phyloP scores from a whole-genome alignment of 2,113 vertebrate genomes.

The Nannobrachium achirus region DNA sequence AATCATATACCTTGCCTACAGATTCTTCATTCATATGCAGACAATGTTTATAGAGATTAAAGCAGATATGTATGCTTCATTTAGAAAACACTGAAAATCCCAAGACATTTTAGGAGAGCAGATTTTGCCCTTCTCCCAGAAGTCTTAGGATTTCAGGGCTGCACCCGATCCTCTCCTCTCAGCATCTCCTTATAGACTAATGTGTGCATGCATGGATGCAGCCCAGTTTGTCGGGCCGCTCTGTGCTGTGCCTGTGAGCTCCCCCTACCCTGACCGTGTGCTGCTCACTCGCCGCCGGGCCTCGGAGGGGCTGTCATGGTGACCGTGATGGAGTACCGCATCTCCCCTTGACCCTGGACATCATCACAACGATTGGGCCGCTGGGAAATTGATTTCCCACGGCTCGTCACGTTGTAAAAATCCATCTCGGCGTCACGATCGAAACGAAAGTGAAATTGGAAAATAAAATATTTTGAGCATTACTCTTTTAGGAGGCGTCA shows the following conservation, averaged over 20 bases:
- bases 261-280: conserved; percentile 22
- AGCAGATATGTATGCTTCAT: too few species aligned
- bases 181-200: background rate
- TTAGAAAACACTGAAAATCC: too few species aligned
- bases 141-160: too few species aligned
- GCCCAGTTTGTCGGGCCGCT: background rate
- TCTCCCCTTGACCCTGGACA: conserved; percentile 8
- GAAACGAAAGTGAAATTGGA: background rate
- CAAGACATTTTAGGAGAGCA: too few species aligned
- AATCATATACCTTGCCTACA: too few species aligned
- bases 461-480: background rate
- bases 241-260: background rate
- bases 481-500: background rate
- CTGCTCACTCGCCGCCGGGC: background rate
- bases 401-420: conserved; percentile 26
- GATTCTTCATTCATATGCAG: too few species aligned
- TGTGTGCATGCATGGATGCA: conserved; percentile 20
- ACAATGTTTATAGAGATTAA: too few species aligned
- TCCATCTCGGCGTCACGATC: conserved; percentile 5
- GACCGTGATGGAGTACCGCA: conserved; percentile 15
- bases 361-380: conserved; percentile 10
- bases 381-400: conserved; percentile 20
- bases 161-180: too few species aligned
- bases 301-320: background rate
- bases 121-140: too few species aligned